Base-by-base conservation (phyloP, 2,113 vertebrate species). In the Callocephalon fimbriatum region DNA sequence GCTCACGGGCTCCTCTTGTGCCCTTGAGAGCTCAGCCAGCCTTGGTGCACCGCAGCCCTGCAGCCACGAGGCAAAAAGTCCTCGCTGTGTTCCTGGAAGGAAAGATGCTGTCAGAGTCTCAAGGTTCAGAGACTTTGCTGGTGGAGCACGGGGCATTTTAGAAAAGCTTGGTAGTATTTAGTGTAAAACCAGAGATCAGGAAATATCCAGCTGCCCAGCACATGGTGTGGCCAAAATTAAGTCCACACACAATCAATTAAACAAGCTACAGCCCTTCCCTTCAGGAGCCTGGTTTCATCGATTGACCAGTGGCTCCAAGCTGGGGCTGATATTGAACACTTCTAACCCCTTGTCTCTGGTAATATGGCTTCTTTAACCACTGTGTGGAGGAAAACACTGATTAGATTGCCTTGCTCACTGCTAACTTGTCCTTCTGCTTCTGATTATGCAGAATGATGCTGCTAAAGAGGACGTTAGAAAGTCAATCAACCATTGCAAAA, bases 41-140 rank as follows among this genome's bases (percentile, higher is more conserved):
- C 47, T 47, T 1, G 0, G 3, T 31, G 51, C 26, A 20, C 47
- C 2, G 0, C 56, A 87, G 48, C 31, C n/a, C 32, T 19, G 10
- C 54, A 72, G 58, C 66, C 70, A 40, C 0, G 0, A 66, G 45
- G 47, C 50, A 85, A 65, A 71, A 68, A 40, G 10, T 25, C 32
- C 40, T 32, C 23, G 0, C 0, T 3, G 29, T 65, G 15, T 58
- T 93, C 40, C 54, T 59, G 22, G 40, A 72, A 65, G 58, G 10
- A 58, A 47, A 91, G 89, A 48, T 4, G 7, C 65, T 51, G 26
- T 40, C 37, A 38, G 56, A 47, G 18, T 13, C 53, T 29, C 0
- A 1, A 53, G 38, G 23, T 35, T 82, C 66, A 50, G 51, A 35
- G 25, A 16, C 45, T 70, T 70, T 29, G 13, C 44, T 56, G 2